Base-by-base conservation (phyloP, 1,140 invertebrate species). In the Leptinotarsa texana region DNA sequence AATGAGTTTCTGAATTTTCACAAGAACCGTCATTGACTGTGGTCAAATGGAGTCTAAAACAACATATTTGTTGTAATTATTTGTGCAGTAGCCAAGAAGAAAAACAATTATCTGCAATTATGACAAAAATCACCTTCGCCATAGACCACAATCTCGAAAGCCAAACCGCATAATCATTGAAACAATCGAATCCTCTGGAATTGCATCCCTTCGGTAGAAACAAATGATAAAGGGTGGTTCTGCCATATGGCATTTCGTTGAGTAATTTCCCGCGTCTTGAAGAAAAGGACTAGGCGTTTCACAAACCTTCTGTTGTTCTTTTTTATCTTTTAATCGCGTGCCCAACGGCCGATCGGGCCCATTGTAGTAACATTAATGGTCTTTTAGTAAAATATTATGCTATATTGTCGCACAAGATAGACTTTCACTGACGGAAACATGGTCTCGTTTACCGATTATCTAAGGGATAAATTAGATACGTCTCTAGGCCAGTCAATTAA, bases 221-320 rank as follows among this genome's bases (percentile, higher is more conserved):
- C 18, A 42, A 13, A 15, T 49, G 21, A 15, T 24, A 63, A 63
- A 63, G 63, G 65, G 73, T 21, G 62, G 57, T 47, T 67, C 67
- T 27, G 65, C 71, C 78, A 79, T 79, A 75, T 79, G 78, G 78
- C 62, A 48, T 75, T 73, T 75, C 69, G 74, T 74, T 77, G 73
- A 69, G 42, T 63, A 51, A 17, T 17, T 67, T 73, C 69, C 69
- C 69, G 69, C 69, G 33, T 70, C 33, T 42, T 70, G 24, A 57
- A 24, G 33, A 70, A 79, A 79, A 79, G 73, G 76, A 66, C 74
- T 73, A 70, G 47, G 62, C 13, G 6, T 21, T 21, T 66, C 51
- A 33, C 48, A 73, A 6, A 68, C 77, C 77, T 75, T 78, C 74
- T 74, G 76, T 67, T 71, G 75, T 74, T 74, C 33, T 72, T 69